Base-by-base conservation (phyloP, 2,113 vertebrate species). In the Anthoscopus minutus region DNA sequence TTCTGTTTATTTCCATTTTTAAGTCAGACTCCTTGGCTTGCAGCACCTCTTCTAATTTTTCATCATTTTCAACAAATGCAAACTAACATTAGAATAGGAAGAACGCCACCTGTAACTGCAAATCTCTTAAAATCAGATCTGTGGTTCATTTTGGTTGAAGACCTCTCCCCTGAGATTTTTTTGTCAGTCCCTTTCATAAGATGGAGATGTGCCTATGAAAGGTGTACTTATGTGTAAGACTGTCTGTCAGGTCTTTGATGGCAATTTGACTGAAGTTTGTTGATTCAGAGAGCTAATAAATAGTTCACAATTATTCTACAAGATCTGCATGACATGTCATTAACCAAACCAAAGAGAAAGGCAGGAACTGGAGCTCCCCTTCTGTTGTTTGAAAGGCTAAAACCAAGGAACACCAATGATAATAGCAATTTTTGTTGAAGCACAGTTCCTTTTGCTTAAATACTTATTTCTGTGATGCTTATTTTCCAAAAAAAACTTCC, bases 251-350 rank as follows among this genome's bases (percentile, higher is more conserved):
- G 64, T 14, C 86, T 60, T 57, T 70, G 62, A 38, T 71, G 40
- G 7, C 47, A 86, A 16, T 78, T 70, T 74, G 69, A 76, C 38
- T 79, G 79, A 82, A 88, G 72, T 88, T 92, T 96, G 77, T 86
- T 94, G 95, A 80, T 81, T 81, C 86, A 62, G 42, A 58, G 67
- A 74, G 56, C 45, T 81, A 84, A 94, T 86, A 83, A 92, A 79
- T 60, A 84, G 83, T 44, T 93, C 64, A 51, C 17, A 77, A 47
- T 78, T 78, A 44, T 62, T 70, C 27, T 50, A 23, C n/a, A 45
- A 31, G 72, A 74, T 88, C 72, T 62, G 72, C n/a, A 8, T 88
- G 76, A 66, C 67, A 79, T 58, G 47, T 40, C 64, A 61, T 86
- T 71, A 86, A 50, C 60, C 4, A 10, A 80, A 33, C 79, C 27